Conservation (phyloP, 2,113 vertebrate species). For the Epinephelus fuscoguttatus region DNA sequence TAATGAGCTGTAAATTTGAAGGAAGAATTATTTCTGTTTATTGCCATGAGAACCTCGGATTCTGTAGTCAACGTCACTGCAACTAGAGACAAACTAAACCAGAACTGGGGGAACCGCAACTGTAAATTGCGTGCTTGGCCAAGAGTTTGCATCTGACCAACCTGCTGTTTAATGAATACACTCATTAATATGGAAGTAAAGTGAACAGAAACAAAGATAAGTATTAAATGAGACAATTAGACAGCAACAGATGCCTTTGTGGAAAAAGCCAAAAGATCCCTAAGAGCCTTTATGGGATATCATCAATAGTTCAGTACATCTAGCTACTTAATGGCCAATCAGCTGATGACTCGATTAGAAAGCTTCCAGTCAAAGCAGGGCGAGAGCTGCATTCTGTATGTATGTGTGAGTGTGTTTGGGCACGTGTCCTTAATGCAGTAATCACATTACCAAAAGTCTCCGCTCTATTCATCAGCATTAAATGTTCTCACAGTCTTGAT, state of each 20-base stretch:
- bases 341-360: conserved; percentile 54
- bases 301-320: conserved; percentile 43
- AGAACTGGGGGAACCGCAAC: neutral
- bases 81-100: neutral
- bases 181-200: conserved; percentile 24
- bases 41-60: neutral
- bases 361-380: conserved; percentile 9
- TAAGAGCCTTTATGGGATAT: conserved; percentile 10
- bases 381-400: neutral
- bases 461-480: conserved; percentile 44
- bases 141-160: neutral
- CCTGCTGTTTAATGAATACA: conserved; percentile 13
- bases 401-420: neutral
- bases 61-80: neutral
- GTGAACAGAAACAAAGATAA: conserved; percentile 7
- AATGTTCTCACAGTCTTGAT: conserved; percentile 41
- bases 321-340: conserved; percentile 53
- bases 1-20: neutral
- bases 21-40: neutral
- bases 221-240: conserved; percentile 20
- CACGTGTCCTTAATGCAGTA: conserved; percentile 23
- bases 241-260: conserved; percentile 11
- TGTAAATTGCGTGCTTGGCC: neutral
- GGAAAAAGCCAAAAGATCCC: conserved; percentile 23
- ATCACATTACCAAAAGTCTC: conserved; percentile 46